A percentile compares a stretch with the other conserved stretches of the same genome.
phyloP scores from a whole-genome alignment of 2,113 vertebrate genomes.

The Herpetotheres cachinnans region DNA sequence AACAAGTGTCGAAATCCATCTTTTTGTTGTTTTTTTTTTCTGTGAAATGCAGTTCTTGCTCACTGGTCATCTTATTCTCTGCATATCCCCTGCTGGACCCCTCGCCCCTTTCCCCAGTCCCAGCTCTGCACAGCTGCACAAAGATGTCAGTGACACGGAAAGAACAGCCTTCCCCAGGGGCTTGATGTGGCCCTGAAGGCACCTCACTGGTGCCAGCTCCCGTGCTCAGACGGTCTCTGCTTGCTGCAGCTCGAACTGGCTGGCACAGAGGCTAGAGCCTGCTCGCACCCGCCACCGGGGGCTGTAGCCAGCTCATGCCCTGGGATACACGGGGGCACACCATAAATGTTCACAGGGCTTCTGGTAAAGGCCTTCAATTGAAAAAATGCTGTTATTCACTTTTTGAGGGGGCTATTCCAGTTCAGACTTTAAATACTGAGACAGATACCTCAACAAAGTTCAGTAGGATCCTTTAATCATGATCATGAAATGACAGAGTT shows the following conservation, averaged over 20 bases:
- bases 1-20: background rate
- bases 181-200: background rate
- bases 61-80: background rate
- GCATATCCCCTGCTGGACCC: background rate
- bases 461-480: background rate
- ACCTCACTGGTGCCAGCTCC: background rate
- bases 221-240: background rate
- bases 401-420: background rate
- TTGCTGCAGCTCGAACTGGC: background rate
- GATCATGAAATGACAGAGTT: background rate
- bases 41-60: background rate
- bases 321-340: fast-evolving
- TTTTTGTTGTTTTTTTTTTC: background rate
- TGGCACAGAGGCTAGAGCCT: background rate
- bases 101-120: background rate
- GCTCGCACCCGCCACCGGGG: fast-evolving
- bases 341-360: background rate
- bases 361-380: background rate
- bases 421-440: background rate
- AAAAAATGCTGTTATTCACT: background rate
- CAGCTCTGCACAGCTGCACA: background rate
- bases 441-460: background rate
- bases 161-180: background rate
- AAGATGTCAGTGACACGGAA: background rate
- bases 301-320: background rate